Conservation (phyloP, 2,888 invertebrate species). For the Thysanoteuthis rhombus region DNA sequence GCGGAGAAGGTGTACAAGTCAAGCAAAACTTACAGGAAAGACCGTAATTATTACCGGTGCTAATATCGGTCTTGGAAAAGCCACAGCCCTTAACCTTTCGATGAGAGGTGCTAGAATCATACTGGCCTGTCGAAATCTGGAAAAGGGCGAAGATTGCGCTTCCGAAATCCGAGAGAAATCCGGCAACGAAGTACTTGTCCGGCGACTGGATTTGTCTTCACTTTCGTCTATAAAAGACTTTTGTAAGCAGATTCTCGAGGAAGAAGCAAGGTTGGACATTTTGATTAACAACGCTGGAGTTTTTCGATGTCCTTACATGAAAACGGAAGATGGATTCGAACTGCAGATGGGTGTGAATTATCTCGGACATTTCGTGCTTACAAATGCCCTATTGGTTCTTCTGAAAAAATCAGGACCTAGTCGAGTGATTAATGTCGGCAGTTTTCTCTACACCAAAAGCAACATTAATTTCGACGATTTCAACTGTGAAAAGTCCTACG, state of each 20-base stretch:
- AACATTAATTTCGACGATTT: constrained; percentile 54
- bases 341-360: constrained; percentile 65
- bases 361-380: constrained; percentile 80
- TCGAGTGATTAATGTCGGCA: constrained; percentile 86
- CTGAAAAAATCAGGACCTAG: constrained; percentile 74
- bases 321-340: constrained; percentile 65
- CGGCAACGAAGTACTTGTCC: constrained; percentile 77
- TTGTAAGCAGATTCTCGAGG: constrained; percentile 73
- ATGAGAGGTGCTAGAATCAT: constrained; percentile 74
- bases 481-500: constrained; percentile 49
- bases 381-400: constrained; percentile 78
- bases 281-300: constrained; percentile 66
- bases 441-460: constrained; percentile 82
- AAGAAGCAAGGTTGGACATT: constrained; percentile 63
- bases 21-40: constrained; percentile 54
- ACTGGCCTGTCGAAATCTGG: constrained; percentile 80
- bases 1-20: constrained; percentile 43
- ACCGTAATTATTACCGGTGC: constrained; percentile 86
- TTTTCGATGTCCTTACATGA: constrained; percentile 51
- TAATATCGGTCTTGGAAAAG: constrained; percentile 84
- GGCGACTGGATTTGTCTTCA: constrained; percentile 80
- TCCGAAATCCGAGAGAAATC: constrained; percentile 75
- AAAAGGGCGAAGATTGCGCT: constrained; percentile 76
- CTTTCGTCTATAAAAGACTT: constrained; percentile 80
- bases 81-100: constrained; percentile 80